Conservation (phyloP, 2,797 vertebrate genomes). For the Oryzias sinensis region DNA sequence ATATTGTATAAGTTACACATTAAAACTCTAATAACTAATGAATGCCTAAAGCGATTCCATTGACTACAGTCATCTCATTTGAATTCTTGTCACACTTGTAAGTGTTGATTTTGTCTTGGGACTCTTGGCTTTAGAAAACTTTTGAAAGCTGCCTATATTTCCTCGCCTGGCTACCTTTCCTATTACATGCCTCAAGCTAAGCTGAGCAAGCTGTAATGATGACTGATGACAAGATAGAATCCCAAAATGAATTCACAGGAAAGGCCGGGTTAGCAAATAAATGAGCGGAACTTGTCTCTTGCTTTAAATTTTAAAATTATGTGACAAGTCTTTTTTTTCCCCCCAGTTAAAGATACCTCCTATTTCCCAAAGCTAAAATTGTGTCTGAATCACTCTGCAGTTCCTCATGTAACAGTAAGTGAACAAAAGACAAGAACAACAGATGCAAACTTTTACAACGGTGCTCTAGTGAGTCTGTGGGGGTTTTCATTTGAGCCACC, state of each 20-base stretch:
- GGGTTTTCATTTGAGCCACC: conserved; percentile 34
- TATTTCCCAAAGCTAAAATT: conserved; percentile 43
- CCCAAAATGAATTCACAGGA: conserved; percentile 35
- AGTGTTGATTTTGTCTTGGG: conserved; percentile 25
- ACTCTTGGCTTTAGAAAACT: conserved; percentile 46
- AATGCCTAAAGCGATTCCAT: conserved; percentile 14
- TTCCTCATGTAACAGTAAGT: conserved; percentile 57
- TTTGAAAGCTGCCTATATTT: conserved; percentile 48
- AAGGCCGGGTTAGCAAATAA: conserved; percentile 34
- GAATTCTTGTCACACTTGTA: conserved; percentile 37
- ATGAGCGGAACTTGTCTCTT: conserved; percentile 30
- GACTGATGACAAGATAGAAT: conserved; percentile 64
- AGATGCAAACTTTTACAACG: conserved; percentile 38
- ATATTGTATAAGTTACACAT: neutral
- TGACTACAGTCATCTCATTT: conserved; percentile 43
- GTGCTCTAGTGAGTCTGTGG: conserved; percentile 14
- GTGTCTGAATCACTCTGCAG: conserved; percentile 24
- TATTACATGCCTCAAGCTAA: conserved; percentile 62
- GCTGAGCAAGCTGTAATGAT: conserved; percentile 61
- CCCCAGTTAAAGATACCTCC: conserved; percentile 36
- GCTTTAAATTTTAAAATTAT: conserved; percentile 42
- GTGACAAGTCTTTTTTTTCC: conserved; percentile 40
- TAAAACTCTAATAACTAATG: neutral
- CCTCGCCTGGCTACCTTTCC: conserved; percentile 40
- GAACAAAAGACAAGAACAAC: conserved; percentile 45